A percentile compares a stretch with the other conserved stretches of the same genome.
phyloP scores from a whole-genome alignment of 1,140 invertebrate species.

The Hyles vespertilio region DNA sequence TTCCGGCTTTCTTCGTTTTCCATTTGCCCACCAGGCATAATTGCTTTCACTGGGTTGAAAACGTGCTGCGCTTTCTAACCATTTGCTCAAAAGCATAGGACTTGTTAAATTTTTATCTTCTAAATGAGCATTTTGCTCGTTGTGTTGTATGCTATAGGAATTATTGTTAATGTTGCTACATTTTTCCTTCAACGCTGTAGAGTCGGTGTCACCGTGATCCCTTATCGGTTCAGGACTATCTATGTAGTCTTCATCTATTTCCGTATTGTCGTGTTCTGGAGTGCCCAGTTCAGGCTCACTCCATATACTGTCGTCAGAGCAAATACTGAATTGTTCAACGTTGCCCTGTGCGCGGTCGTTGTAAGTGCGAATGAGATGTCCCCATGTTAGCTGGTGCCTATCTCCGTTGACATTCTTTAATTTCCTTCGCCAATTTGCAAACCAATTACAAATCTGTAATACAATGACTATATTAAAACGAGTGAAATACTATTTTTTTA shows the following conservation, averaged over 20 bases:
- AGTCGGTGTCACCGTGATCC: constrained; percentile 42
- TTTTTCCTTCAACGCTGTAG: constrained; percentile 60
- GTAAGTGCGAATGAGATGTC: constrained; percentile 83
- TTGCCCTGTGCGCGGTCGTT: constrained; percentile 83
- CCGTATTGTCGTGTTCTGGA: constrained; percentile 31
- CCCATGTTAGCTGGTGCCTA: constrained; percentile 81
- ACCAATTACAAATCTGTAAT: constrained; percentile 84
- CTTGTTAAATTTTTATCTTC: constrained; percentile 53
- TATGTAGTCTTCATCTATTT: constrained; percentile 31
- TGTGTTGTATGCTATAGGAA: constrained; percentile 42
- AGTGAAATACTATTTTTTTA: too few relatives aligned
- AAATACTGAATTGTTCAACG: constrained; percentile 85
- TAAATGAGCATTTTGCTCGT: constrained; percentile 32
- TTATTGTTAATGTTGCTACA: constrained; percentile 59
- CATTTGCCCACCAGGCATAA: constrained; percentile 79
- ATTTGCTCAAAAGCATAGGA: constrained; percentile 79
- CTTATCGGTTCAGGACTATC: constrained; percentile 40
- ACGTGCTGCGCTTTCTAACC: constrained; percentile 81
- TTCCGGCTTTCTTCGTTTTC: constrained; percentile 43
- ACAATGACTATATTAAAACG: not conserved
- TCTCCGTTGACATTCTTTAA: constrained; percentile 82
- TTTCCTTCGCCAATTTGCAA: constrained; percentile 85
- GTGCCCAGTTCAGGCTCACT: constrained; percentile 75
- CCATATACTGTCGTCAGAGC: constrained; percentile 85
- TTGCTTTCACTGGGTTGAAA: constrained; percentile 81